phyloP scores from a whole-genome alignment of 53 echinoderm and acorn worm genomes.

The Actinopyga echinites region DNA sequence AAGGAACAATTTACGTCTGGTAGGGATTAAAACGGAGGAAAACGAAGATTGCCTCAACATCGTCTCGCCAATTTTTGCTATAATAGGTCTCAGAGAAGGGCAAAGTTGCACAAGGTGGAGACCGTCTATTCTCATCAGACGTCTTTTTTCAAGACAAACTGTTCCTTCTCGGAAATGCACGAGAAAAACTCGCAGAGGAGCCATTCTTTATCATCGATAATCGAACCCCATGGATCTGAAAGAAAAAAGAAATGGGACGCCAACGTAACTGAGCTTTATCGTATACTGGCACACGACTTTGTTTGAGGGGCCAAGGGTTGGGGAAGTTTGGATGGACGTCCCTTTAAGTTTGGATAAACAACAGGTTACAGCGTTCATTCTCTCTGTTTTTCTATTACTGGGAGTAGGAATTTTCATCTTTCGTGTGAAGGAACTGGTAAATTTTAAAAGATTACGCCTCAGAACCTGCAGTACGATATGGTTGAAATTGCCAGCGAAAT shows the following conservation, averaged over 20 bases:
- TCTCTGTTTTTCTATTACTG: too few relatives aligned
- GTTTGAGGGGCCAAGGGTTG: background rate
- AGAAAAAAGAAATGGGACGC: background rate
- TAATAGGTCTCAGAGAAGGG: background rate
- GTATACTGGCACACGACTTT: background rate
- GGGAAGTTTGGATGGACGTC: background rate
- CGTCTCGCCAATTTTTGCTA: background rate
- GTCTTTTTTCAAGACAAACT: background rate
- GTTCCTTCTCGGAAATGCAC: background rate
- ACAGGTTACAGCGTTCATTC: background rate
- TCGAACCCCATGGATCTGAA: background rate
- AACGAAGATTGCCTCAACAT: background rate
- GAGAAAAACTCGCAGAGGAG: background rate
- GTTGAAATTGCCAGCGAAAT: too few relatives aligned
- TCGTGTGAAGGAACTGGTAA: too few relatives aligned
- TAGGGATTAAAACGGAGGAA: background rate
- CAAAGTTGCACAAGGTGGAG: background rate
- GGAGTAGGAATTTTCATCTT: too few relatives aligned
- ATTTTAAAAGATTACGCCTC: too few relatives aligned
- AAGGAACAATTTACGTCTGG: background rate
- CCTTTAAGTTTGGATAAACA: background rate
- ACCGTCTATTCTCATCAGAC: background rate
- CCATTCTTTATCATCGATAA: background rate
- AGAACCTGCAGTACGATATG: too few relatives aligned
- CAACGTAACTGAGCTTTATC: background rate